Conservation (phyloP, 1,140 invertebrate species). For the Heliconius eleuchia region DNA sequence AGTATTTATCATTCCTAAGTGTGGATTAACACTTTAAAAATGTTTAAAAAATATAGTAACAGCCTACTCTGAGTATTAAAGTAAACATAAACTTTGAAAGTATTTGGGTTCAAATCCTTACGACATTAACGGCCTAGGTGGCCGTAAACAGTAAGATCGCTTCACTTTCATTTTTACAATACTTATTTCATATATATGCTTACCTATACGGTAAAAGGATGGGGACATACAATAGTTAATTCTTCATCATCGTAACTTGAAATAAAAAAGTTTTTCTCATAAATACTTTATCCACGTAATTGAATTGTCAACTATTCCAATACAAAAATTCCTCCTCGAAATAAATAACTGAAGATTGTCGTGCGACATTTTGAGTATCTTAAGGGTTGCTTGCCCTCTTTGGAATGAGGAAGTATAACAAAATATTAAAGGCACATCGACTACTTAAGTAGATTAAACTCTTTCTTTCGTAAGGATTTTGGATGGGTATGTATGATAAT, state of each 20-base stretch:
- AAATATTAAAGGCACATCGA: background rate
- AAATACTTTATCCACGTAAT: slow-evolving; percentile 25
- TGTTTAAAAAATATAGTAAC: too few species aligned
- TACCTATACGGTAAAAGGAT: too few species aligned
- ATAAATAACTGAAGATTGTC: slow-evolving; percentile 32
- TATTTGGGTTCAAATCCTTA: too few species aligned
- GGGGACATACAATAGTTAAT: too few species aligned
- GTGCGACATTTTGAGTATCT: slow-evolving; percentile 11
- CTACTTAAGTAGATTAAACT: background rate
- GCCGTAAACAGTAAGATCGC: too few species aligned
- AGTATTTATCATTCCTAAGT: too few species aligned
- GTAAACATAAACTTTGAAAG: too few species aligned
- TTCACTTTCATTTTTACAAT: too few species aligned
- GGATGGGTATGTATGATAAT: background rate
- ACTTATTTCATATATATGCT: too few species aligned
- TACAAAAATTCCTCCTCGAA: slow-evolving; percentile 25
- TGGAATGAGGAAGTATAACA: background rate
- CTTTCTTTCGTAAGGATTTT: background rate
- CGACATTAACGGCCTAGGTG: too few species aligned
- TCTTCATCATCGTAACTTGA: background rate
- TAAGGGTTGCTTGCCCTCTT: background rate
- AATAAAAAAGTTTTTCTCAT: background rate
- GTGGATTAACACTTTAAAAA: too few species aligned
- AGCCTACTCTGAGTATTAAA: too few species aligned
- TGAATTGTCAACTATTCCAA: slow-evolving; percentile 32